These are phyloP conservation scores for Drosophila littoralis DNA, from an alignment of 1,140 invertebrate species.

Conservation along the genomic window DNA sequence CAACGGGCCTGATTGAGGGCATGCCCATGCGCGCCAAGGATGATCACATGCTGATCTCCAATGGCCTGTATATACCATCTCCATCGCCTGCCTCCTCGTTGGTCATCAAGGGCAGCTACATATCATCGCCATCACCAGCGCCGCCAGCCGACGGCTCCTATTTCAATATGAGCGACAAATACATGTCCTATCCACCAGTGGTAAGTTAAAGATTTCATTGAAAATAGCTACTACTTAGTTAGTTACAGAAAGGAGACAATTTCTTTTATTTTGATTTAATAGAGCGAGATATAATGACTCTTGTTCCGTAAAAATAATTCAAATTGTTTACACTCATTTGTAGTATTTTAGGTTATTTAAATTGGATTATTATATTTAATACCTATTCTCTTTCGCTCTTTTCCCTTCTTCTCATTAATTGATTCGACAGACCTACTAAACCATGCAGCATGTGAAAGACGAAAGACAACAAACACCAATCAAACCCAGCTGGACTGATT, in stretches of 20 bases:
- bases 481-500: conserved; percentile 77
- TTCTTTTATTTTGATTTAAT: neutral
- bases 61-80: conserved; percentile 76
- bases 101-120: conserved; percentile 84
- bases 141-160: conserved; percentile 91
- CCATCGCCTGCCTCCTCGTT: conserved; percentile 78
- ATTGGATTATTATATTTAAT: conserved; percentile 46
- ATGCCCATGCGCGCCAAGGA: conserved; percentile 78
- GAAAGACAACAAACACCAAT: conserved; percentile 59
- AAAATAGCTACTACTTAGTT: too few relatives aligned
- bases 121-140: conserved; percentile 87
- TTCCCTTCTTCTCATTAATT: conserved; percentile 19
- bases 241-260: too few relatives aligned
- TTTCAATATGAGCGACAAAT: conserved; percentile 91
- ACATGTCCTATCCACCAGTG: conserved; percentile 88
- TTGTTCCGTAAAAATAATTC: too few relatives aligned
- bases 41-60: conserved; percentile 80
- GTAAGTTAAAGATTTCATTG: conserved; percentile 74
- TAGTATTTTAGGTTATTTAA: conserved; percentile 7
- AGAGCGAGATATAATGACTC: too few relatives aligned
- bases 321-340: conserved; percentile 2
- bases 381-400: conserved; percentile 33
- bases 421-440: conserved; percentile 62
- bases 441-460: conserved; percentile 58
- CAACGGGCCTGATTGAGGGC: conserved; percentile 70